Conservation (phyloP, 2,797 vertebrate species). For the Acanthis flammea region DNA sequence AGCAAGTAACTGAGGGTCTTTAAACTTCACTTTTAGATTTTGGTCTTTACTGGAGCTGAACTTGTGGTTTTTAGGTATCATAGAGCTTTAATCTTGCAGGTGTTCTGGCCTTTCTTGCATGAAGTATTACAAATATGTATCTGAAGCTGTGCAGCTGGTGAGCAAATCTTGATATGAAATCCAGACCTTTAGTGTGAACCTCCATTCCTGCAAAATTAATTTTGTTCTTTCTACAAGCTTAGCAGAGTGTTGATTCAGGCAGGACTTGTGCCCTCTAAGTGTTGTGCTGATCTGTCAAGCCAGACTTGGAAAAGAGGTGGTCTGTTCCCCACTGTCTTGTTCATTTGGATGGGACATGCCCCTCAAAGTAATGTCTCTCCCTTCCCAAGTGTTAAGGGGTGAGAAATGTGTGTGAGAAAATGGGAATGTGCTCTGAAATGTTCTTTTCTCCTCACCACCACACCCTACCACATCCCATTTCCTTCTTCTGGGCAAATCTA, state of each 20-base stretch:
- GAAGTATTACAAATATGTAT: background rate
- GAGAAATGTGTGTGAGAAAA: slow-evolving; percentile 19
- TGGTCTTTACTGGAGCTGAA: background rate
- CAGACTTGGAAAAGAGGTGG: background rate
- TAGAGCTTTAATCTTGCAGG: background rate
- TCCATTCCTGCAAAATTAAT: background rate
- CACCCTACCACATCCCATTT: background rate
- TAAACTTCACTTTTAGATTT: background rate
- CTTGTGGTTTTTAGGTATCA: background rate
- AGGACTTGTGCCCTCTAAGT: background rate
- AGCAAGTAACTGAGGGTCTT: background rate
- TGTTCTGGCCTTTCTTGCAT: background rate
- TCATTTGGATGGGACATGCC: background rate
- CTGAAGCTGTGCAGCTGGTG: background rate
- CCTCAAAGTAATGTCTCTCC: background rate
- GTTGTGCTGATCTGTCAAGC: background rate
- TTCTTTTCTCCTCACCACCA: background rate
- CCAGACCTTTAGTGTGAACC: background rate
- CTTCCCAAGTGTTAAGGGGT: background rate
- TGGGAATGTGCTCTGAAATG: background rate
- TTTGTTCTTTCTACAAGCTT: background rate
- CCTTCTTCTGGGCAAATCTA: slow-evolving; percentile 7
- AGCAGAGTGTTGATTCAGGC: background rate
- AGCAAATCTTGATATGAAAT: background rate
- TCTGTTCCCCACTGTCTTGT: background rate